Evolutionary conservation across 1,140 invertebrate species (phyloP).

Genomic region (Anoplophora glabripennis): DNA sequence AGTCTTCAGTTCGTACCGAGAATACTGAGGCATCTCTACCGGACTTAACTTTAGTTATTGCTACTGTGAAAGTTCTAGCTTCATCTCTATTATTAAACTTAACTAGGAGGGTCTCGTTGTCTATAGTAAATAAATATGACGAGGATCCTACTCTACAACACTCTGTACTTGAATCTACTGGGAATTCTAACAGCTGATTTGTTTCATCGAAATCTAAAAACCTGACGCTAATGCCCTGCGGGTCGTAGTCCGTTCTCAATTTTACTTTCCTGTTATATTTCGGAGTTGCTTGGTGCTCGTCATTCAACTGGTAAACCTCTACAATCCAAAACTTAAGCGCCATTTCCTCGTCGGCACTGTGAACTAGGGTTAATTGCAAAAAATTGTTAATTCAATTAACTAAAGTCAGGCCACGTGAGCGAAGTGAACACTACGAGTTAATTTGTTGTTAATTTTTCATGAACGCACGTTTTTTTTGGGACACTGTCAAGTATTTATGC

Average conservation of each 20-base stretch:
- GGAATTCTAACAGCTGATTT: conserved; percentile 59
- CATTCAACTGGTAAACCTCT: conserved; percentile 63
- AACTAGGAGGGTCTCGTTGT: conserved; percentile 58
- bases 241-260: conserved; percentile 71
- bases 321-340: conserved; percentile 59
- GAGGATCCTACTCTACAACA: conserved; percentile 63
- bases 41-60: conserved; percentile 74
- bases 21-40: conserved; percentile 83
- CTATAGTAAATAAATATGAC: conserved; percentile 68
- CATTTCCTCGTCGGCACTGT: conserved; percentile 12
- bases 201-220: conserved; percentile 56
- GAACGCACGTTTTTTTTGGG: conserved; percentile 21
- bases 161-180: conserved; percentile 64
- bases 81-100: conserved; percentile 58
- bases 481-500: conserved; percentile 22
- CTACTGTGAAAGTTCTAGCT: conserved; percentile 72
- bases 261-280: conserved; percentile 68
- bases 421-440: conserved; percentile 6
- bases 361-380: too few relatives aligned
- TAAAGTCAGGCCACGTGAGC: too few relatives aligned
- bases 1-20: conserved; percentile 94
- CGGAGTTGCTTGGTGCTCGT: conserved; percentile 60
- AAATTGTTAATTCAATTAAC: background rate
- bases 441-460: conserved; percentile 18
- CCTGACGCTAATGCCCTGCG: conserved; percentile 70